Evolutionary conservation across 1,140 invertebrate genomes (phyloP).

Genomic region (Sarcophaga peregrina): DNA sequence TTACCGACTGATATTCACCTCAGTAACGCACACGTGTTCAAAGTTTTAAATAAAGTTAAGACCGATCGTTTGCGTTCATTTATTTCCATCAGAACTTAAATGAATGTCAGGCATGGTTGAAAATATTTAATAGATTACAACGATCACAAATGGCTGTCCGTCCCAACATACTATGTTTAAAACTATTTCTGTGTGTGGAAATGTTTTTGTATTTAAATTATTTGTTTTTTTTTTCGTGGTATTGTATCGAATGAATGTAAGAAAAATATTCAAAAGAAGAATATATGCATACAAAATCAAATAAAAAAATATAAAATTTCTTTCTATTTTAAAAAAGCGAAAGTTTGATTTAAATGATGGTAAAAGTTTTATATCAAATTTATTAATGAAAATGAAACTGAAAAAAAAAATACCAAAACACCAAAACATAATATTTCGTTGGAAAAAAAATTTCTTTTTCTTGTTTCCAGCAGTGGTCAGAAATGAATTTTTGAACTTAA

Average conservation of each 20-base stretch:
- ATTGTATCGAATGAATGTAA: neutral
- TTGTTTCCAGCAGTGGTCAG: neutral
- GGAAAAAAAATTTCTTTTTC: neutral
- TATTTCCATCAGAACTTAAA: conserved; percentile 32
- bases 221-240: neutral
- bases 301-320: neutral
- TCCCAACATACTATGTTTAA: neutral
- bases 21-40: neutral
- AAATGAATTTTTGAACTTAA: neutral
- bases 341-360: conserved; percentile 34
- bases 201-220: neutral
- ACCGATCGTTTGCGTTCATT: neutral
- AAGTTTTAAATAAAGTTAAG: neutral
- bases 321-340: conserved; percentile 22
- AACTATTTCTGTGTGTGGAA: neutral
- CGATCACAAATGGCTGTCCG: neutral
- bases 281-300: neutral
- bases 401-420: neutral
- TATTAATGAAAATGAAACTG: neutral
- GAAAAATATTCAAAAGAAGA: neutral
- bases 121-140: conserved; percentile 32
- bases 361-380: conserved; percentile 14
- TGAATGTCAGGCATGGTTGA: conserved; percentile 27
- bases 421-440: neutral
- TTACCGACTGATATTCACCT: neutral